Evolutionary conservation across 2,797 vertebrate species (phyloP).

Genomic region (Holocentrus rufus): DNA sequence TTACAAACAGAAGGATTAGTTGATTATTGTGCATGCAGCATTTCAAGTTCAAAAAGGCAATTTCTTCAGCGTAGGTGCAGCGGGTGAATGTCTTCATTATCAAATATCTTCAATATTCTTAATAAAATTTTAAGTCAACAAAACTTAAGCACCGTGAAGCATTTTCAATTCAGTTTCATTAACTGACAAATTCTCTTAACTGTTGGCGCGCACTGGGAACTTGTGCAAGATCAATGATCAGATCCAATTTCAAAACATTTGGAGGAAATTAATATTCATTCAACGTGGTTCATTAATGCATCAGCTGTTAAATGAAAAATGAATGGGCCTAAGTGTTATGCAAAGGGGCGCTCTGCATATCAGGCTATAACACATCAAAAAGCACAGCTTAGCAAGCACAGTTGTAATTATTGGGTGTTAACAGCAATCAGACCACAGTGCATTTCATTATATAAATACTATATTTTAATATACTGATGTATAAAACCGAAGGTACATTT

Average conservation of each 20-base stretch:
- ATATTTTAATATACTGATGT: no score
- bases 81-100: no score
- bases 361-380: no score
- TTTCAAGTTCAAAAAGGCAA: no score
- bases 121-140: not conserved
- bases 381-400: no score
- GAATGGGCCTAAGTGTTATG: not conserved
- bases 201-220: constrained; percentile 47
- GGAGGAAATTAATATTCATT: constrained; percentile 46
- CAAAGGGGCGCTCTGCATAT: no score
- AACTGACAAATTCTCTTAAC: constrained; percentile 51
- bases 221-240: constrained; percentile 54
- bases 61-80: no score
- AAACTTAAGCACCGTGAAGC: constrained; percentile 21
- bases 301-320: constrained; percentile 29
- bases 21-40: constrained; percentile 39
- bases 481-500: no score
- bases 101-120: no score
- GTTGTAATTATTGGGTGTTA: no score
- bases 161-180: constrained; percentile 23
- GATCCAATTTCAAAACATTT: constrained; percentile 51
- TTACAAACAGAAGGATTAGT: constrained; percentile 4
- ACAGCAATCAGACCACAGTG: no score
- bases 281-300: constrained; percentile 32
- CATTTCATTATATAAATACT: no score